A percentile compares a stretch with the other conserved stretches of the same genome.
phyloP scores from a whole-genome alignment of 92 coral and sea anemone genomes.

The Porites cylindrica region DNA sequence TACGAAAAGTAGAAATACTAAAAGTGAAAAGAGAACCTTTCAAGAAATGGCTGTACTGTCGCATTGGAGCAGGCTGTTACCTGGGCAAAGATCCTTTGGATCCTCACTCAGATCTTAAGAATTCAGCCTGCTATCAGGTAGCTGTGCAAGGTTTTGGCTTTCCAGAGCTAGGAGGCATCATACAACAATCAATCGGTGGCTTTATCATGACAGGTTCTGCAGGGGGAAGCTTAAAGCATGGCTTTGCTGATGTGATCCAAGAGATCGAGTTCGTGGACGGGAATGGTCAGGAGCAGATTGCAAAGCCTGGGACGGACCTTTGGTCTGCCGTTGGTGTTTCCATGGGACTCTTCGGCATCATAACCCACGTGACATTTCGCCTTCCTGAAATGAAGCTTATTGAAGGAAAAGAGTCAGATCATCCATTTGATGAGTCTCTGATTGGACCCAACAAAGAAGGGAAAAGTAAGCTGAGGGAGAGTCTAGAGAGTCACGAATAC shows the following conservation, averaged over 20 bases:
- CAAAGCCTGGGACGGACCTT: constrained; percentile 44
- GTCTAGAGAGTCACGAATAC: constrained; percentile 62
- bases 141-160: constrained; percentile 57
- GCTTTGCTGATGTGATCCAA: constrained; percentile 71
- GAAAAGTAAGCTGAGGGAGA: constrained; percentile 50
- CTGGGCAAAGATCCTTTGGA: constrained; percentile 67
- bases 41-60: constrained; percentile 51
- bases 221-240: constrained; percentile 76
- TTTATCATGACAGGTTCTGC: constrained; percentile 79
- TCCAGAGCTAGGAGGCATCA: constrained; percentile 75
- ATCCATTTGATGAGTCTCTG: constrained; percentile 54
- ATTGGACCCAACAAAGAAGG: constrained; percentile 38
- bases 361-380: constrained; percentile 75
- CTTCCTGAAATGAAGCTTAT: constrained; percentile 46
- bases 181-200: constrained; percentile 73
- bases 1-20: constrained; percentile 64
- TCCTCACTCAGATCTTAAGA: constrained; percentile 26
- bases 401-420: constrained; percentile 51
- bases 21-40: constrained; percentile 21
- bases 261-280: constrained; percentile 79
- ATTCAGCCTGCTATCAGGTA: constrained; percentile 63
- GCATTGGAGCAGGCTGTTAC: constrained; percentile 75
- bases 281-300: constrained; percentile 38
- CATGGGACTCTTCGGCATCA: constrained; percentile 78
- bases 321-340: constrained; percentile 84